Base-by-base conservation (phyloP, 2,797 vertebrate species). In the Micropoecilia bifurca region DNA sequence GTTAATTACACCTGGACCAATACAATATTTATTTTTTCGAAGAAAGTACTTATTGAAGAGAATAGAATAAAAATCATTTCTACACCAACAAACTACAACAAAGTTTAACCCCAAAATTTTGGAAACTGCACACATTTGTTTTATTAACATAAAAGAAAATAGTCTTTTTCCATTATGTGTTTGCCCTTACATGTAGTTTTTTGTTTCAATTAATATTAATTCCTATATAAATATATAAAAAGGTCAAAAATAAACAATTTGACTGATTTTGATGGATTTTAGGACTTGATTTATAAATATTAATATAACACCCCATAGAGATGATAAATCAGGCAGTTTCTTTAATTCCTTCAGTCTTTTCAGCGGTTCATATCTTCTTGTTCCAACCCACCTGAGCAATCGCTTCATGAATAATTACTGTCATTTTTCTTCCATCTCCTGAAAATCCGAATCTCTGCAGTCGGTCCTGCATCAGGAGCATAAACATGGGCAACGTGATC, bases 401-500 rank as follows among this genome's bases (percentile, higher is more conserved):
- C 22, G 55, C 68, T 76, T 28, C 18, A n/a, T n/a, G 47, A 76
- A 61, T 16, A 13, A 53, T 28, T 16, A 0, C 16, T 50, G 12
- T 50, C 80, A 76, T n/a, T 79, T 76, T 10, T 77, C 48, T 22
- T 4, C 75, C 47, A 57, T 14, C 48, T 47, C 14, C 80, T 77
- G 73, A 71, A 74, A 71, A 45, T 30, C 30, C 55, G 22, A 59
- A 82, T 41, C 39, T 71, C 81, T 79, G 61, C 85, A 84, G 84
- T 87, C 83, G 79, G 20, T 73, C 10, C 46, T 14, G 61, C 46
- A 73, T 30, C 82, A 82, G 72, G 30, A 78, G 74, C 80, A 83
- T 43, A 85, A 87, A 81, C 80, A 85, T 3, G 71, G 25, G 71
- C 79, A 87, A 89, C 28, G 85, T 74, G 85, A 90, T 89, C 82